phyloP scores from a whole-genome alignment of 2,888 invertebrate species.

The Torymus auratus region DNA sequence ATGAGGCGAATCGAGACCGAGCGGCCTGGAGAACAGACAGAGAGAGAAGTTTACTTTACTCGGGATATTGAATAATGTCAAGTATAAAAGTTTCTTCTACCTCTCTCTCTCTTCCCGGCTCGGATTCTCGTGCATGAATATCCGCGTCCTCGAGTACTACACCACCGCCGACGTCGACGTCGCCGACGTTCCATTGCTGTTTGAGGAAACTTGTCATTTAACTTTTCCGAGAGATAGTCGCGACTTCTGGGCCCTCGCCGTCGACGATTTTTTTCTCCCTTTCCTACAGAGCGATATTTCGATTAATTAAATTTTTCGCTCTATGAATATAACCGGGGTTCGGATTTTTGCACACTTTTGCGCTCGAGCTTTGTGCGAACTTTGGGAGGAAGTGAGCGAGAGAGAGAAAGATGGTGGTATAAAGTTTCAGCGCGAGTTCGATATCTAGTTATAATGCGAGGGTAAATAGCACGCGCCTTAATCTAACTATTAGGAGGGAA shows the following conservation, averaged over 20 bases:
- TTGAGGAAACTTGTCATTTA: conserved; percentile 51
- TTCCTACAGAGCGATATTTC: conserved; percentile 26
- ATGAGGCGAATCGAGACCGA: conserved; percentile 24
- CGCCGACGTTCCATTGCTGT: conserved; percentile 3
- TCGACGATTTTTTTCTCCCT: not conserved
- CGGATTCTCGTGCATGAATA: conserved; percentile 50
- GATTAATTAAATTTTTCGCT: conserved; percentile 44
- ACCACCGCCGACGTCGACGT: not conserved
- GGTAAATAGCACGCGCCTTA: conserved; percentile 39
- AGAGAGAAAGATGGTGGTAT: too few species aligned
- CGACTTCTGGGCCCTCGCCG: not conserved
- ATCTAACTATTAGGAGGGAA: conserved; percentile 33
- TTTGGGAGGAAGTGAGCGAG: too few species aligned
- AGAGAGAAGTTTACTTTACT: conserved; percentile 43
- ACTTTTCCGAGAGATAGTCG: conserved; percentile 35
- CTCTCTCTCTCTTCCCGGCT: not conserved
- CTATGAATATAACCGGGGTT: too few species aligned
- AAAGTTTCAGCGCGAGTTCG: conserved; percentile 24
- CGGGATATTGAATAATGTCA: conserved; percentile 52
- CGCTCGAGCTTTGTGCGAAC: too few species aligned
- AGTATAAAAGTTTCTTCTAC: conserved; percentile 49
- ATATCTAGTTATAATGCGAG: conserved; percentile 51
- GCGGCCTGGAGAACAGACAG: not conserved
- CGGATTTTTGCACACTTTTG: too few species aligned
- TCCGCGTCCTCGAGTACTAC: conserved; percentile 7